Conservation (phyloP, 2,888 invertebrate genomes). For the Drosophila siamana region DNA sequence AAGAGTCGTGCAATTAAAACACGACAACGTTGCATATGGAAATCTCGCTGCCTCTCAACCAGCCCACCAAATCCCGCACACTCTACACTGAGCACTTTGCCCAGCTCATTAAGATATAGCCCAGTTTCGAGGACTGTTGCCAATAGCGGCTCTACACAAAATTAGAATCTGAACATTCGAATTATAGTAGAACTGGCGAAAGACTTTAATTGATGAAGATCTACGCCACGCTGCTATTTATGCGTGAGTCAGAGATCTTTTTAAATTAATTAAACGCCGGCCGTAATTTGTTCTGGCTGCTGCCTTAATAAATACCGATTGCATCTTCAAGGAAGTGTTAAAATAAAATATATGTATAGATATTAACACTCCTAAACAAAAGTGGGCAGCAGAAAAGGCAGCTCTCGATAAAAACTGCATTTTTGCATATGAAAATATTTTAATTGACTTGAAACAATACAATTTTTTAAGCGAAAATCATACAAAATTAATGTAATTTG, state of each 20-base stretch:
- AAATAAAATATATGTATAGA: neutral
- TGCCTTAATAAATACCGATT: neutral
- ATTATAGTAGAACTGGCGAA: neutral
- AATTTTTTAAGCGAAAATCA: too few relatives aligned
- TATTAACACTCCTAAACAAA: too few relatives aligned
- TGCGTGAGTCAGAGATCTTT: neutral
- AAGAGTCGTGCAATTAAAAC: conserved; percentile 65
- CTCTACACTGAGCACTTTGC: conserved; percentile 14
- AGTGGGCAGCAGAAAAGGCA: too few relatives aligned
- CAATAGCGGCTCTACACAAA: neutral
- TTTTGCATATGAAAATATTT: too few relatives aligned
- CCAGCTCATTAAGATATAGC: conserved; percentile 5
- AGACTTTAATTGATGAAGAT: neutral
- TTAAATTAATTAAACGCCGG: neutral
- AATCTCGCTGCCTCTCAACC: neutral
- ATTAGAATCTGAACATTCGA: neutral
- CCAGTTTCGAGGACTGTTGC: neutral
- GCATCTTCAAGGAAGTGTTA: neutral
- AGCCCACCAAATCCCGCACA: conserved; percentile 8
- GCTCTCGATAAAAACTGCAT: too few relatives aligned
- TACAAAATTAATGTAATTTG: too few relatives aligned
- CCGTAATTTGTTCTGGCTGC: neutral
- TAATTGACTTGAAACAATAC: too few relatives aligned
- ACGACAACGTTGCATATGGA: conserved; percentile 15
- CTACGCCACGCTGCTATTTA: neutral